A percentile compares a stretch with the other conserved stretches of the same genome.
Evolutionary conservation across 2,113 vertebrate genomes (phyloP).

Genomic region (Setophaga coronata): DNA sequence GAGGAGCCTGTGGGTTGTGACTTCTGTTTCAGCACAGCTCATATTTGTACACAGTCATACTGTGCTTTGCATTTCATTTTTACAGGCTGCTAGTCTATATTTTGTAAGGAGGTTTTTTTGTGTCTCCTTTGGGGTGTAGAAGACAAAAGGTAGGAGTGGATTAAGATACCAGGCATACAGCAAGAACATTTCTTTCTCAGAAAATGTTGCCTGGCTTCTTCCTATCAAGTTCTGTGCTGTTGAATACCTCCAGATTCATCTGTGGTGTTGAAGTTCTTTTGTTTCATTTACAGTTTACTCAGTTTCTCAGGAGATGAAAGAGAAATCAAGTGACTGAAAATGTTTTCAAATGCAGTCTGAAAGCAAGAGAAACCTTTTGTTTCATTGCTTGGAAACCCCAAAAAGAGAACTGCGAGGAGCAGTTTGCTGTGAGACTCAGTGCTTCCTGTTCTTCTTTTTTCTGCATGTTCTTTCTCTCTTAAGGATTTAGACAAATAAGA

Average conservation of each 20-base stretch:
- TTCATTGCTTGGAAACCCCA: background rate
- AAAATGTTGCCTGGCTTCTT: background rate
- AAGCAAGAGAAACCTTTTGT: background rate
- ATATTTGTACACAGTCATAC: rapidly evolving
- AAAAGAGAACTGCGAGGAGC: background rate
- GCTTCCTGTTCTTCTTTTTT: background rate
- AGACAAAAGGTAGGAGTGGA: background rate
- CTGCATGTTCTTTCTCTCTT: background rate
- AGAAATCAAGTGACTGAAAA: background rate
- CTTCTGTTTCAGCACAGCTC: background rate
- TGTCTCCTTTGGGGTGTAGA: background rate
- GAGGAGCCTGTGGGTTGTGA: background rate
- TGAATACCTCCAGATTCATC: background rate
- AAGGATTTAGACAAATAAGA: background rate
- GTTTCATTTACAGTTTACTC: background rate
- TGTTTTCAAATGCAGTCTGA: background rate
- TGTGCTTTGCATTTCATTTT: background rate
- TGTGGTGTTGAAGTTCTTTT: background rate
- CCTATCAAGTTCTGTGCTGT: background rate
- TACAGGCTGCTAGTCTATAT: background rate
- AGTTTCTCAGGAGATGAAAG: background rate
- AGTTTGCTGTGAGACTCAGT: background rate
- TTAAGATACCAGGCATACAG: background rate
- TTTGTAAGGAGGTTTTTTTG: background rate
- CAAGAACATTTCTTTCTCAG: background rate